Base-by-base conservation (phyloP, 2,113 vertebrate genomes). In the Rhipidura dahli region DNA sequence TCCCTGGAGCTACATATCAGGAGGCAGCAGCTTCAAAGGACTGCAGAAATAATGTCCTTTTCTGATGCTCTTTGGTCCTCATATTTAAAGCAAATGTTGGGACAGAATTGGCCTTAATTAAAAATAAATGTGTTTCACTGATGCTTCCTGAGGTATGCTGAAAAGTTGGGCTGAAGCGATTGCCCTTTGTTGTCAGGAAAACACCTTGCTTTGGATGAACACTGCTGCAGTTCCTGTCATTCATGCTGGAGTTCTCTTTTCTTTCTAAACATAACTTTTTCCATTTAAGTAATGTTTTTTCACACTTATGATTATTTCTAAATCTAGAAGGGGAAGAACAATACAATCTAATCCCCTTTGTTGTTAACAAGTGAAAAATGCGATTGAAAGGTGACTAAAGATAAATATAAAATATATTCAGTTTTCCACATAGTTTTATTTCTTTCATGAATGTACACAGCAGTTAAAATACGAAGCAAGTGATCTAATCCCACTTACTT, bases 11-110 rank as follows among this genome's bases (percentile, higher is more conserved):
- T 57, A 54, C 40, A 14, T 92, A 96, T 94, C 77, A 87, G 56
- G 61, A 97, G 83, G 54, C 86, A 87, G 79, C 44, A 92, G 81
- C 94, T 97, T 96, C 95, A 96, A 97, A 97, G 70, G 51, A 70
- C 16, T 90, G 30, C 51, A 96, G 63, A 90, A 96, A 92, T 90
- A 90, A 95, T 72, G 86, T 96, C 95, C 90, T 95, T 89, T 93
- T 89, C 86, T 93, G 59, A 63, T 85, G 69, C 73, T 95, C 86
- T 95, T 95, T 97, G 68, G 92, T 97, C 66, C 56, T 94, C 96
- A 97, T 95, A 94, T 96, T 97, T 97, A 95, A 91, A 96, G 95
- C 94, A 96, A 96, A 96, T 97, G 95, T 96, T 94, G 66, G 77
- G 83, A 85, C 80, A 95, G 83, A 86, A 56, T 94, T 75, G 28